Conservation (phyloP, 2,797 vertebrate genomes). For the Silurus aristotelis region DNA sequence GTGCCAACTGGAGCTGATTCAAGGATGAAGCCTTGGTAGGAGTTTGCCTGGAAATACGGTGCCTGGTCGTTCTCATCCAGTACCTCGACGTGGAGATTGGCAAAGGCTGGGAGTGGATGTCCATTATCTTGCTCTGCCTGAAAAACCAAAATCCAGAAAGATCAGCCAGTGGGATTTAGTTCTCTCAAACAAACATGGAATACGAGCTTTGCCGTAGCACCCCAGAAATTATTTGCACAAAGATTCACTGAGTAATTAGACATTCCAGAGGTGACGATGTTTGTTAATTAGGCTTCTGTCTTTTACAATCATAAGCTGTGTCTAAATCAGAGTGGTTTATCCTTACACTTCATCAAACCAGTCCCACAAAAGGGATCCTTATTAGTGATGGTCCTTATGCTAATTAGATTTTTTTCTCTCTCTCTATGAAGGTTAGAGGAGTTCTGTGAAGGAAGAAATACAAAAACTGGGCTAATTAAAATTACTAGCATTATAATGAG, state of each 20-base stretch:
- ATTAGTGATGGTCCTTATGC: constrained; percentile 14
- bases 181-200: neutral
- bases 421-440: neutral
- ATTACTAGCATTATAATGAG: neutral
- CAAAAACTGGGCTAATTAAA: constrained; percentile 21
- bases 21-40: constrained; percentile 88
- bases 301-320: constrained; percentile 2
- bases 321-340: constrained; percentile 12
- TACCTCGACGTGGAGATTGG: constrained; percentile 92
- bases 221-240: neutral
- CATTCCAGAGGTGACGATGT: neutral
- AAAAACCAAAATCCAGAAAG: constrained; percentile 6
- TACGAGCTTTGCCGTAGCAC: neutral
- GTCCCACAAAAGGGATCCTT: constrained; percentile 21
- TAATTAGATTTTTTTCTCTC: constrained; percentile 5
- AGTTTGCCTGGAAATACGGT: constrained; percentile 85
- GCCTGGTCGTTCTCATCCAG: constrained; percentile 96
- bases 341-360: neutral
- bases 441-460: neutral
- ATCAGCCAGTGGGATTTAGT: neutral
- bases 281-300: constrained; percentile 9
- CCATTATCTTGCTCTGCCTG: constrained; percentile 98
- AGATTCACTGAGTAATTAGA: neutral
- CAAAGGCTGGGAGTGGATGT: constrained; percentile 93
- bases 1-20: constrained; percentile 91